Conservation (phyloP, 2,888 invertebrate genomes). For the Amphimallon solstitiale region DNA sequence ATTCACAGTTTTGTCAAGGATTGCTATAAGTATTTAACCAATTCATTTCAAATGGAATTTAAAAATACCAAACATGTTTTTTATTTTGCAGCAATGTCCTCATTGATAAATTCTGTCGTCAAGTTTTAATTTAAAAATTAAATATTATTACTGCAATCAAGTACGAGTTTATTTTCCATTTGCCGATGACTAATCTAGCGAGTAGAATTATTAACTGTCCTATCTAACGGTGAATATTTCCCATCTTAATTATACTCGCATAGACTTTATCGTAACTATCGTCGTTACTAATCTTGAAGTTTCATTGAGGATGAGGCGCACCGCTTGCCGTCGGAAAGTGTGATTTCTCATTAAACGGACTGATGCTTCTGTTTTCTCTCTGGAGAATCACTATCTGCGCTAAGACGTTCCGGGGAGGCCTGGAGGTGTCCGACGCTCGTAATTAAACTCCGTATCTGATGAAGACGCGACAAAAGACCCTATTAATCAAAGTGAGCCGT, state of each 20-base stretch:
- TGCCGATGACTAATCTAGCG: too few relatives aligned
- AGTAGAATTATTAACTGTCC: too few relatives aligned
- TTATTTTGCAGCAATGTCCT: too few relatives aligned
- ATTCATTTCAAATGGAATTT: too few relatives aligned
- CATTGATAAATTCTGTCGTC: too few relatives aligned
- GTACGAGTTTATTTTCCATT: too few relatives aligned
- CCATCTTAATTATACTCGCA: not conserved
- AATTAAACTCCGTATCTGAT: constrained; percentile 50
- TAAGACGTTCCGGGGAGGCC: constrained; percentile 47
- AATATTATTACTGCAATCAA: too few relatives aligned
- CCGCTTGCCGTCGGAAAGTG: constrained; percentile 20
- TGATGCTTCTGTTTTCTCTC: constrained; percentile 33
- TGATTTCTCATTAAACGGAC: constrained; percentile 34
- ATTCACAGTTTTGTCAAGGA: too few relatives aligned
- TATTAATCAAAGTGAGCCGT: constrained; percentile 46
- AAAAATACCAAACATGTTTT: too few relatives aligned
- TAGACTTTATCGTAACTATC: constrained; percentile 30
- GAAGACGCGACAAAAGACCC: constrained; percentile 47
- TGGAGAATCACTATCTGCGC: constrained; percentile 36
- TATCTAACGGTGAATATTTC: too few relatives aligned
- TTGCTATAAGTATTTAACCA: too few relatives aligned
- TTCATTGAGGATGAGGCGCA: constrained; percentile 19
- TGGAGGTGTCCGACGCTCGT: constrained; percentile 49
- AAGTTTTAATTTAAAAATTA: too few relatives aligned
- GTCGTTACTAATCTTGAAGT: constrained; percentile 26